A percentile compares a stretch with the other conserved stretches of the same genome.
Conservation (phyloP, 2,888 invertebrate genomes). For the Tineola bisselliella region DNA sequence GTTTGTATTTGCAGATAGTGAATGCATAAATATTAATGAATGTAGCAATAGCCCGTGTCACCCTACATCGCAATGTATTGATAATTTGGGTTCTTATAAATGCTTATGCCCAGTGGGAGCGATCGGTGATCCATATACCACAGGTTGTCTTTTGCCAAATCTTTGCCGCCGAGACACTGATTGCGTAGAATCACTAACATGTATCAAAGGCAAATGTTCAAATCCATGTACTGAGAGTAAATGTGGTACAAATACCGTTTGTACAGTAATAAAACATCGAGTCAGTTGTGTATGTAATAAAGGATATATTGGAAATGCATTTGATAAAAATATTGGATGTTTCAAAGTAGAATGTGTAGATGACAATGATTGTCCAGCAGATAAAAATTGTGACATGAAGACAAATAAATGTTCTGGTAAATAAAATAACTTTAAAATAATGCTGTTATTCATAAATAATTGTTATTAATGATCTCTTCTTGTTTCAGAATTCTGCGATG, state of each 20-base stretch:
- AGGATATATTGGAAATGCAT: constrained; percentile 84
- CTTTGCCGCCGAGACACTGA: constrained; percentile 79
- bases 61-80: constrained; percentile 79
- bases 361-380: constrained; percentile 77
- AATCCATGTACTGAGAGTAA: constrained; percentile 79
- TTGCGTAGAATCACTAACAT: constrained; percentile 80
- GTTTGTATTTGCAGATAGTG: constrained; percentile 76
- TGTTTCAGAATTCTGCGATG: constrained; percentile 80
- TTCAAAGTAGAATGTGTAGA: constrained; percentile 88
- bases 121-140: constrained; percentile 74
- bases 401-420: constrained; percentile 82
- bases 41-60: constrained; percentile 84
- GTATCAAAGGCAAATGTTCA: constrained; percentile 78
- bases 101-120: constrained; percentile 83
- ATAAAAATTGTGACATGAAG: constrained; percentile 79
- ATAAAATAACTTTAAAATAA: constrained; percentile 23
- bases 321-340: constrained; percentile 80
- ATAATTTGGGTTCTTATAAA: constrained; percentile 81
- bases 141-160: constrained; percentile 79
- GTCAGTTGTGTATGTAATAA: constrained; percentile 81
- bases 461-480: not conserved
- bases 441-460: constrained; percentile 13
- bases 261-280: constrained; percentile 76
- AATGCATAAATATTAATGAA: constrained; percentile 86
- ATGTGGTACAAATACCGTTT: constrained; percentile 82